Evolutionary conservation across 2,888 invertebrate species (phyloP).

Genomic region (Melipona bicolor): DNA sequence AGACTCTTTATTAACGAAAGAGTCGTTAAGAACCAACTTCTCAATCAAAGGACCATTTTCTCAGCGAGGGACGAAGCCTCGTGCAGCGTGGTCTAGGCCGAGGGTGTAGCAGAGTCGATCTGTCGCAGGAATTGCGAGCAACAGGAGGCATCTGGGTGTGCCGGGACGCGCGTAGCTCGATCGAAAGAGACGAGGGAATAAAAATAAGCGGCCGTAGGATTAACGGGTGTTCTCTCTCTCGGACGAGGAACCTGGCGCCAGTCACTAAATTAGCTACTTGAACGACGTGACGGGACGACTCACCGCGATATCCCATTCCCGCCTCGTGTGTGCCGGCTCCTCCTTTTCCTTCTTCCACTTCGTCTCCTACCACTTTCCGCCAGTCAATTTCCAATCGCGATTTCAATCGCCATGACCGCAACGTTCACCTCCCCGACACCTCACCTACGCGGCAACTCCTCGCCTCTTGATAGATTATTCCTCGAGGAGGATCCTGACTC

Average conservation of each 20-base stretch:
- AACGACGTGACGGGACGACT: constrained; percentile 53
- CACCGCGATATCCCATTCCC: constrained; percentile 50
- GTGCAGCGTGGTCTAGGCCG: constrained; percentile 17
- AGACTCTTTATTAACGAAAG: too few species aligned
- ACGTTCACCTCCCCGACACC: not conserved
- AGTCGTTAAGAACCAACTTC: not conserved
- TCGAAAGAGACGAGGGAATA: constrained; percentile 54
- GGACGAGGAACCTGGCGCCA: constrained; percentile 72
- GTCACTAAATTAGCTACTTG: constrained; percentile 71
- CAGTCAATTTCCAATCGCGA: constrained; percentile 31
- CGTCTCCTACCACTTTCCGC: constrained; percentile 34
- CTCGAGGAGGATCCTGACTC: not conserved
- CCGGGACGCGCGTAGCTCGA: constrained; percentile 47
- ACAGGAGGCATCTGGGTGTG: constrained; percentile 64
- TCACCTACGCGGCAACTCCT: not conserved
- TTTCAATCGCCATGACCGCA: constrained; percentile 20
- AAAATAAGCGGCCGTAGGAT: constrained; percentile 65
- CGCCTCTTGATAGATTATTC: not conserved
- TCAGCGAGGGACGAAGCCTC: constrained; percentile 5
- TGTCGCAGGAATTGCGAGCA: constrained; percentile 62
- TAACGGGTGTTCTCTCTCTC: constrained; percentile 70
- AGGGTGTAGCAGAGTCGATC: constrained; percentile 20
- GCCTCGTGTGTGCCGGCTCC: constrained; percentile 39
- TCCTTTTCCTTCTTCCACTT: constrained; percentile 46
- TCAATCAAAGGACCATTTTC: not conserved